Base-by-base conservation (phyloP, 2,797 vertebrate genomes). In the Neomorphus geoffroyi region DNA sequence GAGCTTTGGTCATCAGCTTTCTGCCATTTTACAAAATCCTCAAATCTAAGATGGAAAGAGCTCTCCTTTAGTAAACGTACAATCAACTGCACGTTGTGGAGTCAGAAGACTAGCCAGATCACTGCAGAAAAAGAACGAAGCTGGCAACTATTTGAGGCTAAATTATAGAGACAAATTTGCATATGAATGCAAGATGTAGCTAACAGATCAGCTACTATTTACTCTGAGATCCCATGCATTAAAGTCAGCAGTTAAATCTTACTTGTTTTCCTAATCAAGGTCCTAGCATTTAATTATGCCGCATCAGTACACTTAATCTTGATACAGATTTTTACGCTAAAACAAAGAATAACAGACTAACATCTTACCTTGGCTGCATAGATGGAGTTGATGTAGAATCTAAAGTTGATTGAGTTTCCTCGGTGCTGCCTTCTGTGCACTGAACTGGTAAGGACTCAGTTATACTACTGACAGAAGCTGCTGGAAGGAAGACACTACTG, bases 391-490 rank as follows among this genome's bases (percentile, higher is more conserved):
- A 96, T 13, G 97, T 94, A 65, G 97, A 97, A 74, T 98, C 96
- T 96, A 97, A 81, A 30, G 97, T 73, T 83, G 98, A 97, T 70
- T 96, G 97, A 61, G 95, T 87, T 81, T 97, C 98, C 56, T 97
- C 96, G 93, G 92, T 15, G 2, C 93, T 96, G 93, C 97, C 96
- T 43, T 98, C 98, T 94, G 98, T 95, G 97, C 98, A 98, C 75
- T 97, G 98, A 79, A 97, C 95, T 9, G 98, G 98, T 95, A 98
- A 94, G 73, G 98, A 97, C 80, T 98, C 98, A 33, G 97, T 97
- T 96, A 98, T 97, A 92, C 98, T 98, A 97, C 96, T 98, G 89
- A 98, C 97, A 95, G 98, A 97, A 84, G 98, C 70, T 95, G 96
- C 98, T 97, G 97, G 41, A 97, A 98, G 53, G 97, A 84, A 97